A percentile compares a stretch with the other conserved stretches of the same genome.
Conservation (phyloP, 2,888 invertebrate genomes). For the Aproaerema taeniolella region DNA sequence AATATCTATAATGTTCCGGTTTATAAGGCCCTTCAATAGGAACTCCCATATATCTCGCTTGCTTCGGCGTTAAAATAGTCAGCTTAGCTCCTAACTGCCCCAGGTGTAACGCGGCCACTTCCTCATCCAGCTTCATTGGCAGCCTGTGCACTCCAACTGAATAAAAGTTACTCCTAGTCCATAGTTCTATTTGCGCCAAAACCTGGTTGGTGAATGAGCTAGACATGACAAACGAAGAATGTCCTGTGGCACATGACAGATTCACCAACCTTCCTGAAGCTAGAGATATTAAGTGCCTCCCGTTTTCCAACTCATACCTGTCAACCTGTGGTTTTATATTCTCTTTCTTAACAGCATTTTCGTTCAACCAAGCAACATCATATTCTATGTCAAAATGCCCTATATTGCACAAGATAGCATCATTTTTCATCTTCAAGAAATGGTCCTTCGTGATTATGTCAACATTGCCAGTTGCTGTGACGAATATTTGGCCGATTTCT, state of each 20-base stretch:
- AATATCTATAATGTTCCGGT: conserved; percentile 98
- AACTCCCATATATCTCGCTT: conserved; percentile 94
- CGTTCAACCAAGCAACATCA: conserved; percentile 96
- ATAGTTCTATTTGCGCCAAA: conserved; percentile 98
- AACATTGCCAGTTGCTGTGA: conserved; percentile 98
- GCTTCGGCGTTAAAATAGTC: conserved; percentile 90
- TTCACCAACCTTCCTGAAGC: conserved; percentile 99
- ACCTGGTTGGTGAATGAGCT: conserved; percentile 99
- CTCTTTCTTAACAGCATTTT: conserved; percentile 92
- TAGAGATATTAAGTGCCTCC: conserved; percentile 94
- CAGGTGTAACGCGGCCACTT: conserved; percentile 96
- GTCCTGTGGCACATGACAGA: conserved; percentile 98
- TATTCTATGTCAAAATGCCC: conserved; percentile 99
- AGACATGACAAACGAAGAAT: conserved; percentile 99
- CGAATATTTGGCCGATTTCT: conserved; percentile 94
- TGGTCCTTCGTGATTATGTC: conserved; percentile 93
- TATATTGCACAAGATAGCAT: conserved; percentile 98
- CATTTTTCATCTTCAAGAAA: conserved; percentile 94
- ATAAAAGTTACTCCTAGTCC: conserved; percentile 96
- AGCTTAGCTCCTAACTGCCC: conserved; percentile 97
- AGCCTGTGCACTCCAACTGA: conserved; percentile 94
- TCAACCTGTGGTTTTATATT: conserved; percentile 99
- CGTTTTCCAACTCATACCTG: conserved; percentile 91
- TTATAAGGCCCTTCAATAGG: conserved; percentile 95
- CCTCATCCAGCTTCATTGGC: conserved; percentile 97